Evolutionary conservation across 30 jellyfish, hydroid and myxozoan species (phyloP), one percentile per base, ranked within the genome.

Genomic region (Morbakka virulenta): DNA sequence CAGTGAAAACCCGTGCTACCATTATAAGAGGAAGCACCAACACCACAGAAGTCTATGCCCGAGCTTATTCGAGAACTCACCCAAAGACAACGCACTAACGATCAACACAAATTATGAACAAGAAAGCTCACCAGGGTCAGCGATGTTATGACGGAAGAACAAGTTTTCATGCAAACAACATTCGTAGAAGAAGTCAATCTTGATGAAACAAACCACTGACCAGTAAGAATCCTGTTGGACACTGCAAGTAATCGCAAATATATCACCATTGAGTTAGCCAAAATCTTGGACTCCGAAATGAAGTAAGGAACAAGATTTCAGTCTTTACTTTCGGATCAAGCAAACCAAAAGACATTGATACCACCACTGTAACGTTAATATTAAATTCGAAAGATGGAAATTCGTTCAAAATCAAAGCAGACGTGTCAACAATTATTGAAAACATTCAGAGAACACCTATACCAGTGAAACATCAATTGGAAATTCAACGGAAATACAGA

Each of bases 121-220:
- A n/a, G n/a, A n/a, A n/a, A n/a, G n/a, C n/a, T n/a, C n/a, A n/a
- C n/a, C n/a, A n/a, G n/a, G n/a, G n/a, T n/a, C n/a, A n/a, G n/a
- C n/a, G n/a, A n/a, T n/a, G n/a, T n/a, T n/a, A n/a, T n/a, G n/a
- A n/a, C n/a, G n/a, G n/a, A n/a, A n/a, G n/a, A 41, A 72, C 84
- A n/a, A 52, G 70, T 68, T n/a, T 49, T 72, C n/a, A 36, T 72
- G 84, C 84, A 72, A 41, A 72, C 84, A n/a, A 52, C 84, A 17
- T 31, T 50, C 22, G 79, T 50, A 24, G 52, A 72, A 14, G 82
- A 20, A 14, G 27, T 34, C 4, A 51, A 50, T 51, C 26, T 30
- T 48, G 22, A 64, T n/a, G n/a, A n/a, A n/a, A n/a, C n/a, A n/a
- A n/a, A n/a, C n/a, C n/a, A n/a, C n/a, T n/a, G n/a, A n/a, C 25